phyloP scores from a whole-genome alignment of 1,140 invertebrate species.

The Melipona quadrifasciata region DNA sequence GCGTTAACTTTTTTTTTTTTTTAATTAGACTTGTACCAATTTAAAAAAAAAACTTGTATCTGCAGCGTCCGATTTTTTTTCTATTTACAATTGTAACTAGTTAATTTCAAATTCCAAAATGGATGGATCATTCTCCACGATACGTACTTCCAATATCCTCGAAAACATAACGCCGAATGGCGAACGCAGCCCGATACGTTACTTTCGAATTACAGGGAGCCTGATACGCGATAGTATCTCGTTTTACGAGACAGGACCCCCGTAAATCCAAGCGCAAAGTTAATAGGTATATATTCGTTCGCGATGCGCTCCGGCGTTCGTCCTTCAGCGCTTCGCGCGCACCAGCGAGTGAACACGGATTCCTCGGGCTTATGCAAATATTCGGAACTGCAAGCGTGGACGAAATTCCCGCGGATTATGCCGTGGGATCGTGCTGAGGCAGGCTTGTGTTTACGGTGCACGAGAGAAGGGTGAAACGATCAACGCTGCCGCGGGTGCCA shows the following conservation, averaged over 20 bases:
- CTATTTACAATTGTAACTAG: too few species aligned
- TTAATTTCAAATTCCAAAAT: too few species aligned
- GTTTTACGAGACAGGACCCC: background rate
- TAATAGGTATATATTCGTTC: background rate
- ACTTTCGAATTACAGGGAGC: background rate
- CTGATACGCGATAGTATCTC: background rate
- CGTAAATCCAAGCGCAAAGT: background rate
- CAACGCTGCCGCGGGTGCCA: background rate
- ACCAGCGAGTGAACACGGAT: slow-evolving; percentile 6
- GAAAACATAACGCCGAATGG: too few species aligned
- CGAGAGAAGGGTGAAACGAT: slow-evolving; percentile 2
- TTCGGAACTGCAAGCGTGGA: slow-evolving; percentile 56
- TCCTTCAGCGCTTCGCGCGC: slow-evolving; percentile 31
- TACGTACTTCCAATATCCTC: too few species aligned
- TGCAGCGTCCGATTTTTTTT: too few species aligned
- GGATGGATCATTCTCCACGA: too few species aligned
- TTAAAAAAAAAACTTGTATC: too few species aligned
- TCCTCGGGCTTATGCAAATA: slow-evolving; percentile 59
- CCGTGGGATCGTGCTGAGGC: slow-evolving; percentile 44
- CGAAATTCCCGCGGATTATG: slow-evolving; percentile 61
- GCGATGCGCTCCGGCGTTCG: background rate
- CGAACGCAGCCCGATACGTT: background rate
- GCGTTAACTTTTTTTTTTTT: too few species aligned
- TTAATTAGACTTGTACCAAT: too few species aligned
- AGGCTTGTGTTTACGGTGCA: slow-evolving; percentile 46